These are phyloP conservation scores for Agriopis aurantiaria DNA, from an alignment of 2,888 invertebrate genomes.

Conservation along the genomic window DNA sequence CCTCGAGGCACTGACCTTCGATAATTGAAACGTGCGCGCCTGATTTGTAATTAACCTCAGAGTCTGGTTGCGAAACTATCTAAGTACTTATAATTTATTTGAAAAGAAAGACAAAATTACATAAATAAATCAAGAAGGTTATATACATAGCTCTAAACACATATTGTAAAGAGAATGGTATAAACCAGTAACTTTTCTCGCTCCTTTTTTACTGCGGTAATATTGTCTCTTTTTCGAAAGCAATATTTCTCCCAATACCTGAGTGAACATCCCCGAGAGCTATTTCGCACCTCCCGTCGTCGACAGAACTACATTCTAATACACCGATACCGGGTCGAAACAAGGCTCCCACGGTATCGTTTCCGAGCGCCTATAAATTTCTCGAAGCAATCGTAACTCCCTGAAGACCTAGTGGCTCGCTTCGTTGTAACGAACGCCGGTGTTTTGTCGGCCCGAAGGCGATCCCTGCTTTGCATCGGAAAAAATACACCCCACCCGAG, in stretches of 20 bases:
- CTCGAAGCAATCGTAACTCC: slow-evolving; percentile 68
- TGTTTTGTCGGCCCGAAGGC: slow-evolving; percentile 28
- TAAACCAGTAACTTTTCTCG: slow-evolving; percentile 2
- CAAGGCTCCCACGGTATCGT: slow-evolving; percentile 56
- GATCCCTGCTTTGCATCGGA: slow-evolving; percentile 77
- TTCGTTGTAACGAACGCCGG: slow-evolving; percentile 24
- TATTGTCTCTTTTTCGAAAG: slow-evolving; percentile 23
- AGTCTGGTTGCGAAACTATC: slow-evolving; percentile 47
- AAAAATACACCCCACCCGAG: slow-evolving; percentile 65
- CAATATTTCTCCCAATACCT: slow-evolving; percentile 29
- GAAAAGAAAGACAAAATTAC: neutral
- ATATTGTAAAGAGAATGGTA: neutral
- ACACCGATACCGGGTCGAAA: slow-evolving; percentile 36
- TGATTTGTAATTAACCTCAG: slow-evolving; percentile 54
- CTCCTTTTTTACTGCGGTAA: slow-evolving; percentile 23
- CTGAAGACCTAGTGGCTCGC: slow-evolving; percentile 47
- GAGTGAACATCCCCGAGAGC: slow-evolving; percentile 35
- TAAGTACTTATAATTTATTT: neutral
- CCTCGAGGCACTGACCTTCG: slow-evolving; percentile 43
- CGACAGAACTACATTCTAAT: slow-evolving; percentile 49
- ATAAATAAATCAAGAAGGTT: neutral
- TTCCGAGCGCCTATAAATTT: slow-evolving; percentile 74
- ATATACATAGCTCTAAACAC: neutral
- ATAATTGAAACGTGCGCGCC: slow-evolving; percentile 44
- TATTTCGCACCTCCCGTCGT: slow-evolving; percentile 37